Evolutionary conservation across 1,140 invertebrate genomes (phyloP).

Genomic region (Batillaria attramentaria): DNA sequence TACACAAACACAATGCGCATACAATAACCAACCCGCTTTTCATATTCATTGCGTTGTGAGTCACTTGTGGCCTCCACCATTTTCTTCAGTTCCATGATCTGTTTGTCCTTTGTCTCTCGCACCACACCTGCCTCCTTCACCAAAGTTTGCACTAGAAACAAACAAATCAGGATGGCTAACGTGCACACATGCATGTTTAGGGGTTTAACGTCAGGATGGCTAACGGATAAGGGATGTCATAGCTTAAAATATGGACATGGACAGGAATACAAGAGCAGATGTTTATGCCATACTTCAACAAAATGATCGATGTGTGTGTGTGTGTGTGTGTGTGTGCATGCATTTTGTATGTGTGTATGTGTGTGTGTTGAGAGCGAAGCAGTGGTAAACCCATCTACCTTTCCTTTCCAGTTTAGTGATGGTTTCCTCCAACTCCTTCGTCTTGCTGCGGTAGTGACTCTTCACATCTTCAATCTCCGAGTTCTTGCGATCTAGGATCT

Average conservation of each 20-base stretch:
- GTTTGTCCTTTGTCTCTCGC: conserved; percentile 68
- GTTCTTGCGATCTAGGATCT: conserved; percentile 72
- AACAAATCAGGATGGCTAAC: too few relatives aligned
- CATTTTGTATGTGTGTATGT: too few relatives aligned
- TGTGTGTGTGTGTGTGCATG: too few relatives aligned
- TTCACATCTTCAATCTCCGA: conserved; percentile 71
- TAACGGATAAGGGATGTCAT: too few relatives aligned
- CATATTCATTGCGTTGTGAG: conserved; percentile 64
- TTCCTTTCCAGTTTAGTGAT: conserved; percentile 68
- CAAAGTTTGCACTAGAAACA: conserved; percentile 63
- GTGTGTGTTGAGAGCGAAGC: too few relatives aligned
- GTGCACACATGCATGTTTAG: too few relatives aligned
- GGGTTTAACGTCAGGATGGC: too few relatives aligned
- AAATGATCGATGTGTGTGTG: too few relatives aligned
- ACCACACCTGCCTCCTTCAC: conserved; percentile 63
- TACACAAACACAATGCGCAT: not conserved
- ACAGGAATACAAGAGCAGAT: too few relatives aligned
- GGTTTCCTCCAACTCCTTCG: conserved; percentile 66
- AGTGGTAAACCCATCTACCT: conserved; percentile 50
- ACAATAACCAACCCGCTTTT: conserved; percentile 63
- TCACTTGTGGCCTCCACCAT: conserved; percentile 65
- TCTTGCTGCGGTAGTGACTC: conserved; percentile 65
- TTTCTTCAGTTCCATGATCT: conserved; percentile 66
- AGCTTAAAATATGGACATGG: too few relatives aligned
- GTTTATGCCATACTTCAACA: too few relatives aligned